Evolutionary conservation across 2,113 vertebrate species (phyloP).

Genomic region (Poeciliopsis retropinna): DNA sequence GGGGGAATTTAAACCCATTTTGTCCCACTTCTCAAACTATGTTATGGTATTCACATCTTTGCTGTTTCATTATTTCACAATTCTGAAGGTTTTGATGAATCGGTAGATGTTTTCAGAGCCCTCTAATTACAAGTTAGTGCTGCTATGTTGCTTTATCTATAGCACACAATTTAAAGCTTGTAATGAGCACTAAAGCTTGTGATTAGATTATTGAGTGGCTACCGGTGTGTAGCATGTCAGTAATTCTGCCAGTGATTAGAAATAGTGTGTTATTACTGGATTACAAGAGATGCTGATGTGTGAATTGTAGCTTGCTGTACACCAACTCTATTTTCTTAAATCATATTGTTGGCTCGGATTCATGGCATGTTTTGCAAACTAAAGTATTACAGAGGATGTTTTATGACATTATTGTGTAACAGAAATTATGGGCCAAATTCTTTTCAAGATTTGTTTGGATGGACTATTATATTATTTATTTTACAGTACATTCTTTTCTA

Average conservation of each 20-base stretch:
- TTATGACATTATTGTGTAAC: not conserved
- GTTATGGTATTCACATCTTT: not conserved
- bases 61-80: slow-evolving; percentile 12
- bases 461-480: no score
- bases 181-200: slow-evolving; percentile 19
- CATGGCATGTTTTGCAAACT: not conserved
- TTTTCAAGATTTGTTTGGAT: no score
- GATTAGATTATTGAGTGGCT: slow-evolving; percentile 23
- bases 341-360: not conserved
- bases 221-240: slow-evolving; percentile 18
- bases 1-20: no score
- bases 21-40: not conserved
- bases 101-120: not conserved
- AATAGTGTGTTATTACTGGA: slow-evolving; percentile 1
- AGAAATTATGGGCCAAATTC: no score
- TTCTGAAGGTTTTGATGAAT: not conserved
- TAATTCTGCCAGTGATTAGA: slow-evolving; percentile 33
- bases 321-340: not conserved
- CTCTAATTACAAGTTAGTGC: slow-evolving; percentile 17
- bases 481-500: no score
- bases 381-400: not conserved
- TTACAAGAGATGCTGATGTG: slow-evolving; percentile 1
- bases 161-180: slow-evolving; percentile 21
- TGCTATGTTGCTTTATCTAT: not conserved
- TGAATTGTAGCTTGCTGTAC: not conserved